Evolutionary conservation across 2,113 vertebrate genomes (phyloP).

Genomic region (Turdus rufiventris): DNA sequence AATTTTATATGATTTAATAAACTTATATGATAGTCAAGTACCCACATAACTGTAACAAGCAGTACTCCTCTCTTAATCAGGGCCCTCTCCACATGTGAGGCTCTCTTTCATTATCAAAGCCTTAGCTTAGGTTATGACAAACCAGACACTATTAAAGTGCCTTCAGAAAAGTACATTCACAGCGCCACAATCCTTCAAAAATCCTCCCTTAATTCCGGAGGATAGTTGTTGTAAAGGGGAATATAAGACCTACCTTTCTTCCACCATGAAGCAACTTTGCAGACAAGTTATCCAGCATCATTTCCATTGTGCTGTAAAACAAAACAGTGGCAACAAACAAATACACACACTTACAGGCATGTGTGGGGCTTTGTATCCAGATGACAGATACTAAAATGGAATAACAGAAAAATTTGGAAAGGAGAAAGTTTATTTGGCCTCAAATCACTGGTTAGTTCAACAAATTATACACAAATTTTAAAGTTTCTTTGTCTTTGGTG

Average conservation of each 20-base stretch:
- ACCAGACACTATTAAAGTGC: conserved; percentile 26
- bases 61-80: conserved; percentile 52
- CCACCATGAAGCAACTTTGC: background rate
- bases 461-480: background rate
- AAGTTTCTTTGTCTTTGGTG: conserved; percentile 40
- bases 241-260: background rate
- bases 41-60: conserved; percentile 69
- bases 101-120: conserved; percentile 42
- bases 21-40: conserved; percentile 73
- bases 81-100: background rate
- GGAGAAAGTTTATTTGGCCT: conserved; percentile 9
- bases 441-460: conserved; percentile 19
- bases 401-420: background rate
- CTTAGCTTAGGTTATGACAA: conserved; percentile 33
- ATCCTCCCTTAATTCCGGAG: conserved; percentile 7
- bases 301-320: background rate
- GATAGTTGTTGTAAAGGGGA: background rate
- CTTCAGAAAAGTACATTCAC: conserved; percentile 35
- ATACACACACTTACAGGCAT: background rate
- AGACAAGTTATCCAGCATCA: background rate
- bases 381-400: background rate
- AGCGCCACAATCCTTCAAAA: background rate
- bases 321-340: background rate
- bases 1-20: conserved; percentile 81
- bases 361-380: background rate